phyloP scores from a whole-genome alignment of 2,113 vertebrate genomes.

The Myrmecophaga tridactyla region DNA sequence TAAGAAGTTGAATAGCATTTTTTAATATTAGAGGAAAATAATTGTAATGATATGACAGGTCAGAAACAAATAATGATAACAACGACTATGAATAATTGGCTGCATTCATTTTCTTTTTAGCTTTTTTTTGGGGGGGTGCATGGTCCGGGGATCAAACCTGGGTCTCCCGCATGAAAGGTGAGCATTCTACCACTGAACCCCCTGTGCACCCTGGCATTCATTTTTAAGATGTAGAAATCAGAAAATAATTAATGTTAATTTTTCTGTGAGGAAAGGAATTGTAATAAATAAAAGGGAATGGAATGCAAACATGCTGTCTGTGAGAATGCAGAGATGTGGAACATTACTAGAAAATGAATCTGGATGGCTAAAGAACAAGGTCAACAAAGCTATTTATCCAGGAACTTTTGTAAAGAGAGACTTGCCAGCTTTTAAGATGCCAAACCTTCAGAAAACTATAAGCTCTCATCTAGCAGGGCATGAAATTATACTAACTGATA shows the following conservation, averaged over 20 bases:
- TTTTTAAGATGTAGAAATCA: background rate
- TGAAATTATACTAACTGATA: background rate
- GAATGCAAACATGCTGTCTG: background rate
- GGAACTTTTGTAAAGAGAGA: background rate
- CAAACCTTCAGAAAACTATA: background rate
- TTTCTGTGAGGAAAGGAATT: background rate
- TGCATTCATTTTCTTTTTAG: background rate
- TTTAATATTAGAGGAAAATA: background rate
- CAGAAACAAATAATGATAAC: background rate
- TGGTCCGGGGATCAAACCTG: no score
- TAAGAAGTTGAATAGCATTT: background rate
- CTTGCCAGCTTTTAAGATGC: background rate
- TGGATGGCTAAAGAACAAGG: background rate
- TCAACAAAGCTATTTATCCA: background rate
- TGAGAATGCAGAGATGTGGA: background rate
- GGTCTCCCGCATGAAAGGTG: no score
- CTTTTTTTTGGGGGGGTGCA: no score
- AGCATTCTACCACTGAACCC: no score
- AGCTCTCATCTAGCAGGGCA: background rate
- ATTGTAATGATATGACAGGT: background rate
- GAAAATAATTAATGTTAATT: slow-evolving; percentile 10
- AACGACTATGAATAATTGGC: background rate
- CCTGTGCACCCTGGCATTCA: no score
- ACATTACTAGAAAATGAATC: background rate
- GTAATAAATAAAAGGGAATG: background rate